phyloP scores from a whole-genome alignment of 1,140 invertebrate species.

The Rhagoletis zephyria region DNA sequence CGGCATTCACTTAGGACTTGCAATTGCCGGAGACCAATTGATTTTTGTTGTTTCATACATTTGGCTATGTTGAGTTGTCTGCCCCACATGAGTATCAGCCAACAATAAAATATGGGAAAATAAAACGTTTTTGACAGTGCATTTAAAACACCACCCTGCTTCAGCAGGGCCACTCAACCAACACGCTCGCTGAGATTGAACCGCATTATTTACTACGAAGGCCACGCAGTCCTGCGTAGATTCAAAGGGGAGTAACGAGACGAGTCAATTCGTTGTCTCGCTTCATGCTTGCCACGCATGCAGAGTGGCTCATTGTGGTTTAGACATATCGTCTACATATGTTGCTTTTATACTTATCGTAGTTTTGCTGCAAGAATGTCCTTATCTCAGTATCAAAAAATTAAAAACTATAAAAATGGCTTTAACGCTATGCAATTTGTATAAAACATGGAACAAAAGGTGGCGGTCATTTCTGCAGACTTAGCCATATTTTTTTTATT shows the following conservation, averaged over 20 bases:
- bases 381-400: no score
- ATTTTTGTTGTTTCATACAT: constrained; percentile 12
- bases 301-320: background rate
- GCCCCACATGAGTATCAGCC: background rate
- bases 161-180: background rate
- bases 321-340: background rate
- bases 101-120: constrained; percentile 72
- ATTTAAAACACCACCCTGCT: constrained; percentile 67
- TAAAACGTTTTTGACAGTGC: constrained; percentile 73
- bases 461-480: no score
- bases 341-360: no score
- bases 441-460: no score
- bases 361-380: no score
- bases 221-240: background rate
- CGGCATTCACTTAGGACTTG: background rate
- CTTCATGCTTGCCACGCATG: background rate
- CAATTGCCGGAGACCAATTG: background rate
- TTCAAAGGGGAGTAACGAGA: background rate
- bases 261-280: background rate
- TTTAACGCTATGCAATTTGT: no score
- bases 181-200: background rate
- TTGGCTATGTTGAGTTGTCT: background rate
- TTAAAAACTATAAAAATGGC: no score
- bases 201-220: background rate
- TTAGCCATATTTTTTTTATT: no score